A percentile compares a stretch with the other conserved stretches of the same genome.
Conservation (phyloP, 92 coral and sea anemone genomes). For the Palythoa heliodiscus region DNA sequence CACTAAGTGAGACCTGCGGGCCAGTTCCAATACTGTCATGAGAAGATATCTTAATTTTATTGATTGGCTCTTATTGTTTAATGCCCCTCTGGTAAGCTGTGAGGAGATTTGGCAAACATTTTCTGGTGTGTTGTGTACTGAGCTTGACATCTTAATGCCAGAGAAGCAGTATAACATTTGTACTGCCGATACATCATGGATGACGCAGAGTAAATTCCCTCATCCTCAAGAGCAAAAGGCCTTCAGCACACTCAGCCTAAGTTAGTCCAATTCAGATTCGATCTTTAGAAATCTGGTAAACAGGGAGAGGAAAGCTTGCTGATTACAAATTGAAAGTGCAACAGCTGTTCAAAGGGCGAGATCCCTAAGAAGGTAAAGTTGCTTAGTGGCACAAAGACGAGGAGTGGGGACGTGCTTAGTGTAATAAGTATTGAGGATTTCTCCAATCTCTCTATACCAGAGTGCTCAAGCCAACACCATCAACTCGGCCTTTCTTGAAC, state of each 20-base stretch:
- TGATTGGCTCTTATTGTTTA: slow-evolving; percentile 37
- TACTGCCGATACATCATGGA: slow-evolving; percentile 47
- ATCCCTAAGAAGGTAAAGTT: neutral
- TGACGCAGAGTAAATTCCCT: slow-evolving; percentile 46
- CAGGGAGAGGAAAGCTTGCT: slow-evolving; percentile 54
- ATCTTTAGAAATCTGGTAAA: slow-evolving; percentile 42
- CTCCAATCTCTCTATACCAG: neutral
- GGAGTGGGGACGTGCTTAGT: neutral
- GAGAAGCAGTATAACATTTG: slow-evolving; percentile 31
- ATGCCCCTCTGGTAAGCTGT: slow-evolving; percentile 16
- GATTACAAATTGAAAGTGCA: slow-evolving; percentile 51
- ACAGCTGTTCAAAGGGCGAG: slow-evolving; percentile 44
- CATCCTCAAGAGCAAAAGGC: slow-evolving; percentile 33
- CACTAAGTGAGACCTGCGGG: slow-evolving; percentile 27
- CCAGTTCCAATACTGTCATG: slow-evolving; percentile 23
- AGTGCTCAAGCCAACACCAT: slow-evolving; percentile 17
- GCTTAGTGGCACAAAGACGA: neutral
- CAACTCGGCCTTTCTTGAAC: slow-evolving; percentile 15
- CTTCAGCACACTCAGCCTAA: slow-evolving; percentile 3
- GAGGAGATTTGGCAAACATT: slow-evolving; percentile 49
- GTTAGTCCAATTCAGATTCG: slow-evolving; percentile 38
- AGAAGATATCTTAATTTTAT: slow-evolving; percentile 37
- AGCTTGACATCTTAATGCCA: slow-evolving; percentile 43
- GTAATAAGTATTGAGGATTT: neutral
- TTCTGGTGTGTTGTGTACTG: slow-evolving; percentile 24